Conservation (phyloP, 1,140 invertebrate species). For the Drosophila rufa region DNA sequence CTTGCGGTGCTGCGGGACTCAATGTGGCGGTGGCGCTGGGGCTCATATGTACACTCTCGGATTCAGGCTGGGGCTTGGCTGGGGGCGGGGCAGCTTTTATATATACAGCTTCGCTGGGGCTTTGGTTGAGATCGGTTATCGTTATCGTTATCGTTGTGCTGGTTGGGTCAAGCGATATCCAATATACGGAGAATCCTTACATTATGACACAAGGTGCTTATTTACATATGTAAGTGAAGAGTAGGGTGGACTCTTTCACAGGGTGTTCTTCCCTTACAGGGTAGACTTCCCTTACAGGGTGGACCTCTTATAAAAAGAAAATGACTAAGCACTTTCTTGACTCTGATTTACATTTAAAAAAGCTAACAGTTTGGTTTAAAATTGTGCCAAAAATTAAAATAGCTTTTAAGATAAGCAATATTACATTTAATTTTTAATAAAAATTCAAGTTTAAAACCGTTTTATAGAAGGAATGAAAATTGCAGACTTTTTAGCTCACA, state of each 20-base stretch:
- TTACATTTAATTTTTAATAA: too few species aligned
- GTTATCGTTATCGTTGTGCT: slow-evolving; percentile 11
- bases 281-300: too few species aligned
- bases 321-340: not conserved
- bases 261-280: too few species aligned
- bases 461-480: not conserved
- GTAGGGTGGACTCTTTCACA: slow-evolving; percentile 7
- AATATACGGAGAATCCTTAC: slow-evolving; percentile 26
- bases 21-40: slow-evolving; percentile 30
- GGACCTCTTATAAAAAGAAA: too few species aligned
- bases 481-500: not conserved
- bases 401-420: too few species aligned
- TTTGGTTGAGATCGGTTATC: slow-evolving; percentile 13
- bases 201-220: slow-evolving; percentile 43
- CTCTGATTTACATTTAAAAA: not conserved
- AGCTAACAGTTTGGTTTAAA: not conserved
- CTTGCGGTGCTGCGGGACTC: slow-evolving; percentile 30
- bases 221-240: slow-evolving; percentile 19
- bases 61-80: slow-evolving; percentile 2
- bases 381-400: not conserved
- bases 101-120: slow-evolving; percentile 35
- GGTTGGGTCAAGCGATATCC: slow-evolving; percentile 38
- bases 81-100: slow-evolving; percentile 21
- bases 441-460: too few species aligned
- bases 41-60: slow-evolving; percentile 27